These are phyloP conservation scores for Psittacula echo DNA, from an alignment of 2,797 vertebrate species.

Conservation along the genomic window DNA sequence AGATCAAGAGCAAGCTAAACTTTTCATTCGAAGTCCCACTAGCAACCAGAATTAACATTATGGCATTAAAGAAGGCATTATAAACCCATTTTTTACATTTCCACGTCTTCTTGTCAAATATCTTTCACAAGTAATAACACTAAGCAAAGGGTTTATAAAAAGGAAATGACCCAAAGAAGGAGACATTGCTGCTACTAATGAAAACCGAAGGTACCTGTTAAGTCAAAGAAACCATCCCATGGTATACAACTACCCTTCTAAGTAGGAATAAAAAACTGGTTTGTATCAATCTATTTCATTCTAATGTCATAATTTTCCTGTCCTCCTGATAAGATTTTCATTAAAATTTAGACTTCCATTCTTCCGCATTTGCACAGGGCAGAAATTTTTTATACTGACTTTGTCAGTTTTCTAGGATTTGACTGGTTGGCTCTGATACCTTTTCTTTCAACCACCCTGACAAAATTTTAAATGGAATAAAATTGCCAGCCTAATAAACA, in stretches of 20 bases:
- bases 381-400: neutral
- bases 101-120: neutral
- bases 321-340: neutral
- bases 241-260: neutral
- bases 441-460: neutral
- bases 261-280: neutral
- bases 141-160: neutral
- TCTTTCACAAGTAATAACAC: neutral
- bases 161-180: neutral
- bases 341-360: neutral
- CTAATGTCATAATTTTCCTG: neutral
- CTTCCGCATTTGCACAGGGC: neutral
- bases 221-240: neutral
- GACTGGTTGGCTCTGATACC: neutral
- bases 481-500: conserved; percentile 12
- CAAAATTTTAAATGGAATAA: conserved; percentile 6
- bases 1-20: neutral
- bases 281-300: neutral
- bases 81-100: neutral
- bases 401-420: neutral
- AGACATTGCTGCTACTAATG: neutral
- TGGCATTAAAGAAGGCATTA: neutral
- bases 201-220: neutral
- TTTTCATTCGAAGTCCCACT: neutral
- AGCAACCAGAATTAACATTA: neutral